Conservation (phyloP, 2,888 invertebrate species). For the Apodemia mormo region DNA sequence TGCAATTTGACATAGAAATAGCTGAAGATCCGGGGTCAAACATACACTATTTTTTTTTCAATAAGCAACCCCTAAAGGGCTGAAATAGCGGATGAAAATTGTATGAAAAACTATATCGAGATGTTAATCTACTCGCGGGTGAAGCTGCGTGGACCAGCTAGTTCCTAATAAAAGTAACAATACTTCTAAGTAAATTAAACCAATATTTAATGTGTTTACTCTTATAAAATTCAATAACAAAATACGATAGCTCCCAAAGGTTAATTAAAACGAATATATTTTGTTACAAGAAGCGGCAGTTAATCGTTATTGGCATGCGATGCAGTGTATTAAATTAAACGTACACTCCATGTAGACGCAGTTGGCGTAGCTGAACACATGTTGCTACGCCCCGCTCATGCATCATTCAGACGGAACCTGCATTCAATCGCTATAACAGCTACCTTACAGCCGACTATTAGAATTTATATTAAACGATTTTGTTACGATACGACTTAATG, state of each 20-base stretch:
- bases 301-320: slow-evolving; percentile 36
- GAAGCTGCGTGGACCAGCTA: too few relatives aligned
- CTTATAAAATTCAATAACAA: neutral
- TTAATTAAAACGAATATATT: neutral
- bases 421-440: slow-evolving; percentile 61
- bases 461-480: neutral
- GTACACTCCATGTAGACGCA: slow-evolving; percentile 12
- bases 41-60: too few relatives aligned
- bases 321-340: slow-evolving; percentile 36
- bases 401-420: slow-evolving; percentile 56
- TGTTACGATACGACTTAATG: neutral
- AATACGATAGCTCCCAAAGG: neutral
- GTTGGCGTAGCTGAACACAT: slow-evolving; percentile 1
- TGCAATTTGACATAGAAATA: too few relatives aligned
- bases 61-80: too few relatives aligned
- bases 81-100: too few relatives aligned
- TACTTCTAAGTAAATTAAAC: too few relatives aligned
- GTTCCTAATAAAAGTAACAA: too few relatives aligned
- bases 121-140: too few relatives aligned
- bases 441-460: slow-evolving; percentile 45
- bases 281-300: slow-evolving; percentile 27
- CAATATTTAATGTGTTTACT: too few relatives aligned
- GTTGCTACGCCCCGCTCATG: slow-evolving; percentile 12
- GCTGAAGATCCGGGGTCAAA: too few relatives aligned
- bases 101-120: too few relatives aligned